Evolutionary conservation across 1,140 invertebrate genomes (phyloP).

Genomic region (Trachelipus rathkii): DNA sequence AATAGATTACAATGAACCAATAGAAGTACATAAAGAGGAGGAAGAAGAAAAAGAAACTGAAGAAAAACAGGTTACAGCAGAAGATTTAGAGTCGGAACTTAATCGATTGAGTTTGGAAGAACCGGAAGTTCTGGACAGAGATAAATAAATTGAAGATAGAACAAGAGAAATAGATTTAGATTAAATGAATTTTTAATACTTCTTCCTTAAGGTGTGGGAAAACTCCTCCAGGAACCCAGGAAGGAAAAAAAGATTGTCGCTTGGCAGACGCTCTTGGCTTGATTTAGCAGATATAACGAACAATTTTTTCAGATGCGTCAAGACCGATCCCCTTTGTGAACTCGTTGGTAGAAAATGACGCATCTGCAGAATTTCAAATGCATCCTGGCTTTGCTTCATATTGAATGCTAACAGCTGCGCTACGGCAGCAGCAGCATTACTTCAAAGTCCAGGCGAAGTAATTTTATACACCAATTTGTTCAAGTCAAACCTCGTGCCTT

Average conservation of each 20-base stretch:
- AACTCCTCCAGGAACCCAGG: constrained; percentile 81
- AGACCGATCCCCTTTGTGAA: constrained; percentile 66
- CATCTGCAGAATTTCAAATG: constrained; percentile 18
- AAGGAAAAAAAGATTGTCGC: constrained; percentile 88
- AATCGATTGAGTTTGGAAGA: constrained; percentile 24
- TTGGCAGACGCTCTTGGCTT: constrained; percentile 91
- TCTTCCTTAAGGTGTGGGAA: constrained; percentile 86
- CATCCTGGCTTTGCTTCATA: constrained; percentile 18
- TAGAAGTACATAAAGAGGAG: constrained; percentile 24
- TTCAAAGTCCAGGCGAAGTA: constrained; percentile 20
- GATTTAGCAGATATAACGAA: constrained; percentile 86
- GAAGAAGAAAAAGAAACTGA: constrained; percentile 16
- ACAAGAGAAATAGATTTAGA: constrained; percentile 44
- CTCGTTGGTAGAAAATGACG: constrained; percentile 35
- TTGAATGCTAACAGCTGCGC: background rate
- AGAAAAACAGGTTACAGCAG: constrained; percentile 20
- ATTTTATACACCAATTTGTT: constrained; percentile 67
- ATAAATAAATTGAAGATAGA: constrained; percentile 28
- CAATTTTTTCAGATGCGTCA: constrained; percentile 82
- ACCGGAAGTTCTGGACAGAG: constrained; percentile 5
- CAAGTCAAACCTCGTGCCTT: constrained; percentile 70
- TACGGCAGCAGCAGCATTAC: constrained; percentile 20
- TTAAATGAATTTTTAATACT: constrained; percentile 62
- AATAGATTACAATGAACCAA: constrained; percentile 29
- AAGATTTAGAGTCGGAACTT: constrained; percentile 16